Percentiles rank a stretch among this genome's conserved stretches.
Conservation (phyloP, 2,113 vertebrate species). For the Otis tarda region DNA sequence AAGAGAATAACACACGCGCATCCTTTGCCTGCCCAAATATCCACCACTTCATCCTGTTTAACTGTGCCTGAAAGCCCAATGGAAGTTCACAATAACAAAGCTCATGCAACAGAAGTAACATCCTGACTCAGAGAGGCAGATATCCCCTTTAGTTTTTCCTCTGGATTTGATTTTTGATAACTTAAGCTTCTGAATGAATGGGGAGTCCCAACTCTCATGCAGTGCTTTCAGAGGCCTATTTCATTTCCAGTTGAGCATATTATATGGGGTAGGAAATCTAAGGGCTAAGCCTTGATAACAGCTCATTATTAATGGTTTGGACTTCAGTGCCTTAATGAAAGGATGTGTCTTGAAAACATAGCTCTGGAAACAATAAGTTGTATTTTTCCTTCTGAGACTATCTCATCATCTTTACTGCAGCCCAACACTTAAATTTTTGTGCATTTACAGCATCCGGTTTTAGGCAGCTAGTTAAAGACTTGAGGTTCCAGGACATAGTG, state of each 20-base stretch:
- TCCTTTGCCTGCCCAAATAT: background rate
- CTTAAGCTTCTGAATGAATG: background rate
- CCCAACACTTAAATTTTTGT: background rate
- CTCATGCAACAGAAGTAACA: background rate
- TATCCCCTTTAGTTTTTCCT: background rate
- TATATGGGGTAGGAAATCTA: background rate
- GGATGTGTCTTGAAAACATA: background rate
- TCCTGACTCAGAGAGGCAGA: background rate
- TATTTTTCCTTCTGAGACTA: background rate
- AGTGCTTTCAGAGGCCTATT: background rate
- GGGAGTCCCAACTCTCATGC: background rate
- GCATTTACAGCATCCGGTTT: background rate
- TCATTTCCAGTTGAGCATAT: background rate
- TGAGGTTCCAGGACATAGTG: background rate
- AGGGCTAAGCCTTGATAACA: background rate
- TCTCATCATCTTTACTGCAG: background rate
- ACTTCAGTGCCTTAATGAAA: background rate
- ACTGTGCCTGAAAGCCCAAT: background rate
- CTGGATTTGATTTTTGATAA: background rate
- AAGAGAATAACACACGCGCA: background rate
- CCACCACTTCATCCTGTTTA: background rate
- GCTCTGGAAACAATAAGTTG: background rate
- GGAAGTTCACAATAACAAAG: background rate
- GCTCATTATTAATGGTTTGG: background rate
- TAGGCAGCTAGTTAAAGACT: background rate